Conservation (phyloP, 2,888 invertebrate genomes). For the Drosophila tripunctata region DNA sequence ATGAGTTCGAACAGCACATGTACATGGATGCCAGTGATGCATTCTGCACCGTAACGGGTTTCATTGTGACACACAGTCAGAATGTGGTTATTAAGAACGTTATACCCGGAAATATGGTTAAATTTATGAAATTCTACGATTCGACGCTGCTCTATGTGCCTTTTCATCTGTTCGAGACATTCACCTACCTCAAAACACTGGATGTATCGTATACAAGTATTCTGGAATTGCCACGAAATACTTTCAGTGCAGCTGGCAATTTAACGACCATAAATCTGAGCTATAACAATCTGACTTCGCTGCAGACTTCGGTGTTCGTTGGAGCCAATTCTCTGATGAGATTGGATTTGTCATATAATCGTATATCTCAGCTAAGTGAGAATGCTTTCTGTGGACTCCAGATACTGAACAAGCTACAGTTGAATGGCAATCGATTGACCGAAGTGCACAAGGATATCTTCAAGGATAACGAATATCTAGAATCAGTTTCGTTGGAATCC, state of each 20-base stretch:
- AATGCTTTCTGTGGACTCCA: slow-evolving; percentile 81
- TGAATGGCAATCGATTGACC: slow-evolving; percentile 77
- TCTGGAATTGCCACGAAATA: slow-evolving; percentile 81
- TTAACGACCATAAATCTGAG: slow-evolving; percentile 80
- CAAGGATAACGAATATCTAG: slow-evolving; percentile 79
- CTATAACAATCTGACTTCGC: slow-evolving; percentile 81
- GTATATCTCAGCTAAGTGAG: slow-evolving; percentile 74
- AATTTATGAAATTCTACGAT: slow-evolving; percentile 84
- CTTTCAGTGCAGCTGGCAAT: slow-evolving; percentile 81
- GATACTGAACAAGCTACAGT: slow-evolving; percentile 78
- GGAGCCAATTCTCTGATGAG: slow-evolving; percentile 81
- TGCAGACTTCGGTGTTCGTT: slow-evolving; percentile 82
- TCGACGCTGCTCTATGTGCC: slow-evolving; percentile 82
- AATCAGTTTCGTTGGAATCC: slow-evolving; percentile 78
- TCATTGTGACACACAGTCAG: slow-evolving; percentile 82
- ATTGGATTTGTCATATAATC: slow-evolving; percentile 81
- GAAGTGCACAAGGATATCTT: slow-evolving; percentile 79
- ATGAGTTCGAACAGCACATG: slow-evolving; percentile 83
- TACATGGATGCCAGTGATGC: slow-evolving; percentile 72
- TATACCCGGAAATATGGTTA: slow-evolving; percentile 76
- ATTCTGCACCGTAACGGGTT: slow-evolving; percentile 82
- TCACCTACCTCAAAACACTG: slow-evolving; percentile 78
- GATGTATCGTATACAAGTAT: slow-evolving; percentile 82
- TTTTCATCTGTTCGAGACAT: slow-evolving; percentile 82
- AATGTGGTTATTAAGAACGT: slow-evolving; percentile 80